Conservation (phyloP, 1,140 invertebrate species). For the Drosophila suzukii region DNA sequence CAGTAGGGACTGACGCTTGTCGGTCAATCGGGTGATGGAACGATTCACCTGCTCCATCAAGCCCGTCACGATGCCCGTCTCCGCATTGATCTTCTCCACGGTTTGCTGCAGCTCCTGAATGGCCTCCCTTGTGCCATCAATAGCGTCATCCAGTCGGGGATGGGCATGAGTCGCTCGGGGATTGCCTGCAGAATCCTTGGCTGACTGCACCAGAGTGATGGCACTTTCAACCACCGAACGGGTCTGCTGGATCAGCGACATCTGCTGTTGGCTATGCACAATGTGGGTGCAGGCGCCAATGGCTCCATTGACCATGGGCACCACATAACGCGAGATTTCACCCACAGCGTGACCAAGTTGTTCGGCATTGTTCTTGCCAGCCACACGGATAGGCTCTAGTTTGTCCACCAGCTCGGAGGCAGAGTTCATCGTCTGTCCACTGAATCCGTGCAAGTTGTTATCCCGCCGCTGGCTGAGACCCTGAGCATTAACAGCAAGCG, state of each 20-base stretch:
- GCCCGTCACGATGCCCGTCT: conserved; percentile 93
- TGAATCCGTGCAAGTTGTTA: conserved; percentile 92
- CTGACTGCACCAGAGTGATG: conserved; percentile 92
- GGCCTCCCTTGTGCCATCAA: conserved; percentile 91
- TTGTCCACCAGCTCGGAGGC: conserved; percentile 91
- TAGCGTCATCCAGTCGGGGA: conserved; percentile 93
- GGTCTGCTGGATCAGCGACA: conserved; percentile 94
- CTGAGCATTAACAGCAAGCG: conserved; percentile 94
- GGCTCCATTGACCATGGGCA: conserved; percentile 92
- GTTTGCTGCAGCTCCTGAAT: conserved; percentile 92
- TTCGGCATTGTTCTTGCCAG: conserved; percentile 96
- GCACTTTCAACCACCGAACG: conserved; percentile 97
- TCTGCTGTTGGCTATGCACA: conserved; percentile 95
- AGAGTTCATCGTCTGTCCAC: conserved; percentile 91
- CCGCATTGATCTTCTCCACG: conserved; percentile 93
- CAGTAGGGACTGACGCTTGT: conserved; percentile 86
- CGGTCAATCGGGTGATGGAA: conserved; percentile 92
- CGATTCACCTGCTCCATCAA: conserved; percentile 96
- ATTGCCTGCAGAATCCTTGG: conserved; percentile 97
- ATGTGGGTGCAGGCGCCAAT: conserved; percentile 96
- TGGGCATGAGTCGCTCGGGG: conserved; percentile 92
- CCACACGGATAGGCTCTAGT: conserved; percentile 91
- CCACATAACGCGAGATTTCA: conserved; percentile 91
- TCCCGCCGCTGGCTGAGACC: conserved; percentile 89
- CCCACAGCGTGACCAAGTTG: conserved; percentile 95